Evolutionary conservation across 2,113 vertebrate genomes (phyloP), one percentile per base, ranked within the genome.

Genomic region (Sakesphorus luctuosus): DNA sequence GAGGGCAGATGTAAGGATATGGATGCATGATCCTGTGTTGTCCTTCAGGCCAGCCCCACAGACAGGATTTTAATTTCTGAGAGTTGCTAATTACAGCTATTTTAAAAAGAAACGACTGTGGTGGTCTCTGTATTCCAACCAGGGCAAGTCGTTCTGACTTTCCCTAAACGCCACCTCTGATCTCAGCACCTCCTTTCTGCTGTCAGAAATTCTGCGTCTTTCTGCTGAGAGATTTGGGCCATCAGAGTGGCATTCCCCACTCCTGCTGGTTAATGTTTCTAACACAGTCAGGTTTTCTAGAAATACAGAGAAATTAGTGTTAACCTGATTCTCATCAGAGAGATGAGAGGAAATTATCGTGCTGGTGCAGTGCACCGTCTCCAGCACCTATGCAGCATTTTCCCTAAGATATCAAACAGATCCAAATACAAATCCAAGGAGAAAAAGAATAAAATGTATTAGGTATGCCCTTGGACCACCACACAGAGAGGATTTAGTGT

Each of bases 401-500:
- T 0, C n/a, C 65, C 0, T 11, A 29, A 62, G 62, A 49, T 2
- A 46, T 63, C 77, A 65, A 65, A 58, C 1, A 31, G 38, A 71
- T 49, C 79, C 65, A 26, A 17, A 12, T 3, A 36, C 72, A 81
- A 61, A 89, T 13, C 65, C 58, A 18, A 92, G 83, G 80, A 28
- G 31, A 38, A 66, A 55, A 82, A 47, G 67, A 95, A 44, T 10
- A 76, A 90, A 95, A 89, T 10, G n/a, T 67, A 56, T 87, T 47
- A 80, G 55, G 80, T 38, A 91, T 82, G 87, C 77, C 84, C 63
- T 26, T 20, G 80, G 88, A 91, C 94, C 93, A 47, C 86, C 49
- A 10, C 65, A 82, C 7, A 17, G 50, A 69, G 93, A 96, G 93
- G 93, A 85, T 82, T 94, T 79, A 79, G 76, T 35, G 21, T 85